Evolutionary conservation across 1,140 invertebrate genomes (phyloP).

Genomic region (Drosophila bocki): DNA sequence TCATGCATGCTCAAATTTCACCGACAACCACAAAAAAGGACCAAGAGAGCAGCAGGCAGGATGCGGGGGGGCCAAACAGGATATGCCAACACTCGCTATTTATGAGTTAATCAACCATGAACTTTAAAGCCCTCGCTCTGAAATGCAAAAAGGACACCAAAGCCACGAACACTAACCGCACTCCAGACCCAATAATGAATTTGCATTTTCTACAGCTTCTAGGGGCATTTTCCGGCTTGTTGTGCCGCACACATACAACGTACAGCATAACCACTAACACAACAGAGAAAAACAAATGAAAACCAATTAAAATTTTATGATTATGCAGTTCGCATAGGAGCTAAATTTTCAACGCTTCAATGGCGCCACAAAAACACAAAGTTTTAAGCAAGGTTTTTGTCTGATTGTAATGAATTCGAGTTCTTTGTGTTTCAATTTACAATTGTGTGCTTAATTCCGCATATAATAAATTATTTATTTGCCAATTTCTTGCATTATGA

Average conservation of each 20-base stretch:
- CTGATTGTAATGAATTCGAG: constrained; percentile 39
- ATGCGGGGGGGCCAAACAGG: neutral
- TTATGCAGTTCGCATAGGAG: constrained; percentile 54
- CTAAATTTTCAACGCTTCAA: constrained; percentile 33
- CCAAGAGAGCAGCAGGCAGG: neutral
- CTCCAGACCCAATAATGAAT: constrained; percentile 54
- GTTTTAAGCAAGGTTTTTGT: constrained; percentile 28
- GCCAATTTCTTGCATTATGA: constrained; percentile 22
- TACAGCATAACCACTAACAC: neutral
- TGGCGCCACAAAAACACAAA: constrained; percentile 21
- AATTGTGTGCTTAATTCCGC: constrained; percentile 35
- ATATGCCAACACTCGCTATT: constrained; percentile 53
- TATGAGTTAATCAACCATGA: constrained; percentile 72
- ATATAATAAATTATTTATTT: constrained; percentile 36
- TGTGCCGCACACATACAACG: constrained; percentile 9
- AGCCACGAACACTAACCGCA: constrained; percentile 45
- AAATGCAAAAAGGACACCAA: constrained; percentile 41
- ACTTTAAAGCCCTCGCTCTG: constrained; percentile 49
- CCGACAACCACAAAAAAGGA: constrained; percentile 28
- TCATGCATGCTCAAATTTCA: constrained; percentile 48
- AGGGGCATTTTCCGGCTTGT: constrained; percentile 53
- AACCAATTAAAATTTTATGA: constrained; percentile 62
- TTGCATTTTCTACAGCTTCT: constrained; percentile 61
- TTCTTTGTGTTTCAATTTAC: constrained; percentile 24
- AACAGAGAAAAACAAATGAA: constrained; percentile 54